Percentiles rank a stretch among this genome's conserved stretches.
phyloP scores from a whole-genome alignment of 1,140 invertebrate genomes.

The Hyles euphorbiae region DNA sequence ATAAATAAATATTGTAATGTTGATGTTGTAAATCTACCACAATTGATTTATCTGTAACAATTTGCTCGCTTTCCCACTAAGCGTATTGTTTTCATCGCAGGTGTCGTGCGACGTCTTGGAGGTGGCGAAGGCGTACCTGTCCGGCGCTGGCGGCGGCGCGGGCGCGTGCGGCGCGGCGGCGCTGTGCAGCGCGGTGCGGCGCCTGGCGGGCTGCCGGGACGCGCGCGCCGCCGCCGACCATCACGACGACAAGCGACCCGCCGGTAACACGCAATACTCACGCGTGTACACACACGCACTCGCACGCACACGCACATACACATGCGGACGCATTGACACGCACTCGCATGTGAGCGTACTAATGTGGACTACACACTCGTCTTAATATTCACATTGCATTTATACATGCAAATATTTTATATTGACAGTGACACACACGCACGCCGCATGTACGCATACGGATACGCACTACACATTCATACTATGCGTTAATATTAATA shows the following conservation, averaged over 20 bases:
- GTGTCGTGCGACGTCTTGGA: slow-evolving; percentile 48
- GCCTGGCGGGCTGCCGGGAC: slow-evolving; percentile 46
- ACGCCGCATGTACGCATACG: no score
- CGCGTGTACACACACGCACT: neutral
- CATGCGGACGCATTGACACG: no score
- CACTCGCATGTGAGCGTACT: no score
- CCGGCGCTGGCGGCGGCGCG: slow-evolving; percentile 32
- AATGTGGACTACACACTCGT: no score
- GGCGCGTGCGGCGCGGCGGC: slow-evolving; percentile 35
- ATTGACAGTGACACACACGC: no score
- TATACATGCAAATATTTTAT: no score
- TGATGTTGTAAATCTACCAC: no score
- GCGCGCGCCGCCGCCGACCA: slow-evolving; percentile 27
- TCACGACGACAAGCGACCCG: slow-evolving; percentile 39
- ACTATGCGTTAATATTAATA: no score
- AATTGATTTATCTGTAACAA: neutral
- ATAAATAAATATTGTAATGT: no score
- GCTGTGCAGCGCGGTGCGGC: slow-evolving; percentile 37
- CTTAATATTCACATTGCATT: no score
- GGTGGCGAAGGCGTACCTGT: slow-evolving; percentile 32
- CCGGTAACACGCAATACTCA: slow-evolving; percentile 32
- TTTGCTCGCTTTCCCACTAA: neutral
- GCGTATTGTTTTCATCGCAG: slow-evolving; percentile 20
- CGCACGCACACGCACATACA: no score
- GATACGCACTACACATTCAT: no score